Evolutionary conservation across 2,797 vertebrate species (phyloP), one percentile per base, ranked within the genome.

Genomic region (Dallia pectoralis): DNA sequence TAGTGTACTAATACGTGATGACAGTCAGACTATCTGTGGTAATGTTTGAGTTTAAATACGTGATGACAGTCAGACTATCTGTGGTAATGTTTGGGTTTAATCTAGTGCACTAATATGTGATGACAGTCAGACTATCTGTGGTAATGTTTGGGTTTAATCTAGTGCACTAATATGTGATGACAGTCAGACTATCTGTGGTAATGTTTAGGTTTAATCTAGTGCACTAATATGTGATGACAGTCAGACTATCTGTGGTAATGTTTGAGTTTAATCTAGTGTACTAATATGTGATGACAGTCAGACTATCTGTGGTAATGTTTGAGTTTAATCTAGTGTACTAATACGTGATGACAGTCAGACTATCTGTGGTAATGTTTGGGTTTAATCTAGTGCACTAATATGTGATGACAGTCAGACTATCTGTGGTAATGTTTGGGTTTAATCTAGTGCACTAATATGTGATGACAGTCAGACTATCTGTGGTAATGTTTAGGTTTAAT

Each of bases 391-490:
- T 82, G 81, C 78, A 81, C 69, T 75, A 75, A 64, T 74, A 77
- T 18, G 4, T 64, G 32, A 4, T 4, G 66, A 84, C 32, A 27
- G 8, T 0, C 15, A 18, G 9, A 27, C n/a, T 47, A 47, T 19
- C 36, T 22, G 8, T 14, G 81, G 84, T 80, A 84, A 80, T 84
- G 85, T 84, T 81, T 76, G 74, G 73, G 51, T 51, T n/a, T n/a
- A n/a, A n/a, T n/a, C n/a, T n/a, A n/a, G n/a, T n/a, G n/a, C n/a
- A n/a, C n/a, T n/a, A n/a, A n/a, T n/a, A n/a, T n/a, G n/a, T n/a
- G n/a, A n/a, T 5, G 36, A 40, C 36, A 40, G 36, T 40, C 36
- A 40, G 36, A 40, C 36, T 6, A 40, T 40, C 36, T 40, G 4
- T 40, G 36, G 36, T 40, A 40, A 44, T 36, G 33, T 36, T 36